Evolutionary conservation across 1,140 invertebrate genomes (phyloP), one percentile per base, ranked within the genome.

Genomic region (Meteorus sp.): DNA sequence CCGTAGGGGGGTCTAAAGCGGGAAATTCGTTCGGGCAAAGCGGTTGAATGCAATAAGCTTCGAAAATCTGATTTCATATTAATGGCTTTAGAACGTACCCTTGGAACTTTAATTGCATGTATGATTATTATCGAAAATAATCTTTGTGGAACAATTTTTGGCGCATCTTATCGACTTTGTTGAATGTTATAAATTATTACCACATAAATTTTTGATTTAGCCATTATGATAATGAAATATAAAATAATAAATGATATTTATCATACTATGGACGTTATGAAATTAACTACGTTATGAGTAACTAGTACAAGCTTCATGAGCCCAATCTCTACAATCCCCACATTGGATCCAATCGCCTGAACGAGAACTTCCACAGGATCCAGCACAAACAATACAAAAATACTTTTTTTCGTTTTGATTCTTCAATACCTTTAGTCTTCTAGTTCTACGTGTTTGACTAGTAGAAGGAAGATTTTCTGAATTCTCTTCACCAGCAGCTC

Each of bases 331-430:
- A 48, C 53, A 61, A 27, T 41, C 22, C 48, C 35, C 23, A 29
- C 59, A 56, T 33, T 56, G n/a, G 20, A 61, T 61, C 59, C 59
- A 61, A 23, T 61, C 59, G 9, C 39, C 44, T 48, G 22, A 13
- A 4, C 29, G 53, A 50, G 53, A 54, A 4, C 39, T 31, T 9
- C 7, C 33, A 23, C 56, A 56, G 23, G 33, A 31, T 13, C 23
- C 53, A 20, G 7, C 31, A 39, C 59, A 56, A 17, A 61, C 53
- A 15, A 29, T 27, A 47, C 52, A 56, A 25, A 56, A 37, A 56
- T 31, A 56, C 3, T 4, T 9, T 7, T 44, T 31, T 13, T 11
- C 22, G 8, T 25, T 22, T 35, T 53, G 45, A 47, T 48, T 60
- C n/a, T 54, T 47, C 43, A 31, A 25, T 47, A 33, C 11, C 19